phyloP scores from a whole-genome alignment of 2,888 invertebrate genomes.

The Leptopilina syphax region DNA sequence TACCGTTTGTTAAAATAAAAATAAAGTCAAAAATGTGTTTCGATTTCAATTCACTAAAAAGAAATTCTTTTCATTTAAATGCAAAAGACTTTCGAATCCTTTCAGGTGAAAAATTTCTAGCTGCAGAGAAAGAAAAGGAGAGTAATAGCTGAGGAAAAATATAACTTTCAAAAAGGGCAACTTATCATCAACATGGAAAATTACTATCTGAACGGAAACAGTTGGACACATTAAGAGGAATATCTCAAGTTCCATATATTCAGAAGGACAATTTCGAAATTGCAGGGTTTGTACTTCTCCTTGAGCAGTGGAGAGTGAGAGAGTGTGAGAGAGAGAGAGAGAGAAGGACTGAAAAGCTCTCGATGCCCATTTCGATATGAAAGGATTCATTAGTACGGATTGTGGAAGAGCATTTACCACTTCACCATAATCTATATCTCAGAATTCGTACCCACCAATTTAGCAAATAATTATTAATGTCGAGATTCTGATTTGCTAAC shows the following conservation, averaged over 20 bases:
- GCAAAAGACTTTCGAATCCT: no score
- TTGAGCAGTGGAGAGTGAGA: background rate
- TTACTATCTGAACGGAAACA: background rate
- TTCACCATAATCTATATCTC: constrained; percentile 30
- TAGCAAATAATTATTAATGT: constrained; percentile 31
- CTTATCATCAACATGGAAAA: background rate
- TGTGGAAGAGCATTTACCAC: constrained; percentile 34
- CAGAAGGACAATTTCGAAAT: constrained; percentile 14
- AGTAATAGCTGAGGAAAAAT: no score
- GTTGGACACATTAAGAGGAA: background rate
- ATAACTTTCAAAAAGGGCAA: constrained; percentile 30
- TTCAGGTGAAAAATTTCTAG: no score
- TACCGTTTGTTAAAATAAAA: no score
- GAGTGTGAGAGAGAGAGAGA: background rate
- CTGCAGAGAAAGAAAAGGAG: no score
- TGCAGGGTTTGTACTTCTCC: constrained; percentile 2
- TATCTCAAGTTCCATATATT: constrained; percentile 23
- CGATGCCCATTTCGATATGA: constrained; percentile 51
- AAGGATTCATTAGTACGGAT: constrained; percentile 39
- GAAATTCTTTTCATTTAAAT: no score
- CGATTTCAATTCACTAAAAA: no score
- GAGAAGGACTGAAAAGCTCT: constrained; percentile 8
- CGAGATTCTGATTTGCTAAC: constrained; percentile 48
- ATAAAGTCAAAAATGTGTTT: no score
- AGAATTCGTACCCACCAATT: constrained; percentile 30